A percentile compares a stretch with the other conserved stretches of the same genome.
These are phyloP conservation scores for Xestobium rufovillosum DNA, from an alignment of 2,888 invertebrate species.

Conservation along the genomic window DNA sequence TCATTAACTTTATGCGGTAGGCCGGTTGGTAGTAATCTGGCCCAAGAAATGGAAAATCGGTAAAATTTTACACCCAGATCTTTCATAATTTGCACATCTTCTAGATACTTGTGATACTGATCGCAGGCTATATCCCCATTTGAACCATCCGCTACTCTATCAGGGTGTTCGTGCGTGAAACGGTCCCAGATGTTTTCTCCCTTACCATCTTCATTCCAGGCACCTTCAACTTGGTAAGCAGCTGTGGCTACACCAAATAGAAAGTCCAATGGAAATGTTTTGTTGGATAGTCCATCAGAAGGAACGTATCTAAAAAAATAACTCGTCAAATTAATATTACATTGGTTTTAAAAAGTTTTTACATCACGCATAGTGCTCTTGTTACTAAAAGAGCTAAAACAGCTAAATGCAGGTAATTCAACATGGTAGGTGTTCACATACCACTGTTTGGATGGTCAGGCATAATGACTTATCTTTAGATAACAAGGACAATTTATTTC, in stretches of 20 bases:
- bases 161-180: conserved; percentile 48
- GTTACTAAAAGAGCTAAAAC: too few relatives aligned
- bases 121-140: conserved; percentile 59
- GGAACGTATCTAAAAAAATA: too few relatives aligned
- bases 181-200: conserved; percentile 62
- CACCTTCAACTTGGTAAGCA: conserved; percentile 24
- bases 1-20: conserved; percentile 49
- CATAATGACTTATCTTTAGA: too few relatives aligned
- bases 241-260: conserved; percentile 22
- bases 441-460: too few relatives aligned
- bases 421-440: too few relatives aligned
- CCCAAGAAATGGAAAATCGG: conserved; percentile 59
- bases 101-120: conserved; percentile 55
- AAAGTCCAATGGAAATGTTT: conserved; percentile 19
- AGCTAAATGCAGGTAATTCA: too few relatives aligned
- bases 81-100: conserved; percentile 53
- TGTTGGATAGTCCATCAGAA: too few relatives aligned
- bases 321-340: too few relatives aligned
- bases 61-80: conserved; percentile 51
- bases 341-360: too few relatives aligned
- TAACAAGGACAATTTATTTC: too few relatives aligned
- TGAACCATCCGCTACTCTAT: conserved; percentile 46
- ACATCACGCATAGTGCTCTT: too few relatives aligned
- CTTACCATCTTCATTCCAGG: conserved; percentile 42
- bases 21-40: conserved; percentile 56